Base-by-base conservation (phyloP, 1,140 invertebrate genomes). In the Anastatus disparis region DNA sequence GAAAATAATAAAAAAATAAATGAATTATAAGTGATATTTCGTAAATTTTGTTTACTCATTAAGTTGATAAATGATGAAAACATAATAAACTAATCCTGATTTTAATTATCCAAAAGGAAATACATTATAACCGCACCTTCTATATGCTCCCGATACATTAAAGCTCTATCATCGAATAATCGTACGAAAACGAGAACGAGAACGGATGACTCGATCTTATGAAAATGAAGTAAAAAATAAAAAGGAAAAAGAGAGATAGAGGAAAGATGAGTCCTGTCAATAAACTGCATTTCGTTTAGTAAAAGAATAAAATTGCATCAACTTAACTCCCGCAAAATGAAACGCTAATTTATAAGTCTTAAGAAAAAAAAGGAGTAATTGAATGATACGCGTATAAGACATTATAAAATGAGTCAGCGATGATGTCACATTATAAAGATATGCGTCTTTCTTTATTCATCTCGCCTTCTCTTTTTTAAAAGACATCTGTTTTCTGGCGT, bases 381-480 rank as follows among this genome's bases (percentile, higher is more conserved):
- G 31, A 59, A 59, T 13, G 65, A 58, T 27, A 22, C 38, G 38
- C 4, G 42, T n/a, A n/a, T n/a, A n/a, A n/a, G n/a, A 38, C 42
- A 48, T 46, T 48, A 17, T n/a, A 38, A 66, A 66, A 56, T 66
- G 52, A 56, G 7, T 56, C 40, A 20, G 3, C 6, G 50, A 24
- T 66, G 52, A 66, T 24, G 40, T 66, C 64, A 66, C 40, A 22
- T n/a, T n/a, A n/a, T n/a, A n/a, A n/a, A n/a, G n/a, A n/a, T n/a
- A n/a, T n/a, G n/a, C n/a, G n/a, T n/a, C n/a, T n/a, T n/a, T n/a
- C n/a, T n/a, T n/a, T n/a, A n/a, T n/a, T n/a, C n/a, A n/a, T 1
- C 10, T 3, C 22, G 63, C 24, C 38, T 69, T 71, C 53, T 70
- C 55, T 20, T 12, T 63, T 42, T n/a, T n/a, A n/a, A 56, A 48